These are phyloP conservation scores for Scomber colias DNA, from an alignment of 2,113 vertebrate species.

Conservation along the genomic window DNA sequence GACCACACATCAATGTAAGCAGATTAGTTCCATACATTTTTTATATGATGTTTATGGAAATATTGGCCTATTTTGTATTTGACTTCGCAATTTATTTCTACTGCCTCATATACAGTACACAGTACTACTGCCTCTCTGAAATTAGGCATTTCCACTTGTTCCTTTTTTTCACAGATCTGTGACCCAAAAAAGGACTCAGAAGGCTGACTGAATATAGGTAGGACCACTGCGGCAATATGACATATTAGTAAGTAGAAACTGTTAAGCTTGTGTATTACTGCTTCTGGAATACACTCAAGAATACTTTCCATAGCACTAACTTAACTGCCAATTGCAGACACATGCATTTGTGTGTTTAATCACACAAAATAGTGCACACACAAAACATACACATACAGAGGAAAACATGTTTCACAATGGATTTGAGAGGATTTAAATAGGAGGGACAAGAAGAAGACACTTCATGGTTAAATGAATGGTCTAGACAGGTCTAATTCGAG, in stretches of 20 bases:
- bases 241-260: too few species aligned
- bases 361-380: not conserved
- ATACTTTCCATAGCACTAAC: not conserved
- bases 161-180: too few species aligned
- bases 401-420: not conserved
- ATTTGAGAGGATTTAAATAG: too few species aligned
- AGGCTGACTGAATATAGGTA: not conserved
- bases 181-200: too few species aligned
- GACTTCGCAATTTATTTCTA: too few species aligned
- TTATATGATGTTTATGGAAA: not conserved
- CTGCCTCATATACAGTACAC: too few species aligned
- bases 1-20: too few species aligned
- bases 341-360: not conserved
- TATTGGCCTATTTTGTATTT: not conserved
- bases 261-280: not conserved
- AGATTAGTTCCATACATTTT: too few species aligned
- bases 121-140: not conserved
- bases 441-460: too few species aligned
- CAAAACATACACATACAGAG: not conserved
- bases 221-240: not conserved
- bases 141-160: not conserved
- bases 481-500: too few species aligned
- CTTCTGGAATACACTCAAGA: slow-evolving; percentile 8
- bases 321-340: not conserved
- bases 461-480: not conserved